These are phyloP conservation scores for Charina bottae DNA, from an alignment of 2,113 vertebrate genomes.

Conservation along the genomic window DNA sequence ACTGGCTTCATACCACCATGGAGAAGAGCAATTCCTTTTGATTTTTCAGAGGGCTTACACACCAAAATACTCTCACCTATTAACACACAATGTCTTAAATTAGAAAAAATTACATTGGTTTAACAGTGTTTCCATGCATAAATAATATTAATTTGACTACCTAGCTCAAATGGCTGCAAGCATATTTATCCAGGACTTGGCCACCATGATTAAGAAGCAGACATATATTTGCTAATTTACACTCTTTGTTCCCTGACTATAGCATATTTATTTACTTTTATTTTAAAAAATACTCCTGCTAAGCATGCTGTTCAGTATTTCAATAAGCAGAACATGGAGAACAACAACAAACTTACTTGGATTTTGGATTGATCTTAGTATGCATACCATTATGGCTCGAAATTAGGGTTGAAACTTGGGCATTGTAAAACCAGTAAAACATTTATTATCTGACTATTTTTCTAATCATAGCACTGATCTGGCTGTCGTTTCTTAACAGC, in stretches of 20 bases:
- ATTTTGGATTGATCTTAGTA: background rate
- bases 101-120: background rate
- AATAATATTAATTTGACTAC: background rate
- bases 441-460: background rate
- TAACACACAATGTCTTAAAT: constrained; percentile 25
- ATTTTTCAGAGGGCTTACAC: constrained; percentile 89
- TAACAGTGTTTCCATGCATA: background rate
- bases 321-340: background rate
- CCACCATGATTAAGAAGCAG: background rate
- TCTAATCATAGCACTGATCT: background rate
- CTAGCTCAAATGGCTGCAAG: background rate
- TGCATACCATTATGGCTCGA: background rate
- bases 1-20: constrained; percentile 89
- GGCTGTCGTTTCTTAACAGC: background rate
- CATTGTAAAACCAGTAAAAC: background rate
- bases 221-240: background rate
- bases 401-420: background rate
- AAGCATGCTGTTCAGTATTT: background rate
- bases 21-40: constrained; percentile 86
- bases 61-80: constrained; percentile 94
- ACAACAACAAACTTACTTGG: background rate
- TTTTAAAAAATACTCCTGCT: background rate
- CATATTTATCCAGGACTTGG: background rate
- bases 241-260: background rate
- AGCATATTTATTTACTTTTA: background rate